Conservation (phyloP, 2,888 invertebrate genomes). For the Acleris sparsana region DNA sequence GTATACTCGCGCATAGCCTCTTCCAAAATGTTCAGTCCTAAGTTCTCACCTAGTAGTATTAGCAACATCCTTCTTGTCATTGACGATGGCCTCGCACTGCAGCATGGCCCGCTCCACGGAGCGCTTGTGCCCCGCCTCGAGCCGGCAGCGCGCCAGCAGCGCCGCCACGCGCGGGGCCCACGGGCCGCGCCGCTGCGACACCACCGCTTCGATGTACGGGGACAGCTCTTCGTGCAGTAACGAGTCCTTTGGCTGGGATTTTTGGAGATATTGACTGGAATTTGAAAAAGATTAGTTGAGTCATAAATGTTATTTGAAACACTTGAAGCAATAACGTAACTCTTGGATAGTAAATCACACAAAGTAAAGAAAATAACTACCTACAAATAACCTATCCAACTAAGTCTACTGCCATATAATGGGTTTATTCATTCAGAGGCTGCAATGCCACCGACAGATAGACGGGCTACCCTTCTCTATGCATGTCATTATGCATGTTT, state of each 20-base stretch:
- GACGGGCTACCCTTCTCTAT: no score
- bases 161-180: constrained; percentile 91
- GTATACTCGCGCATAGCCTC: no score
- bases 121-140: constrained; percentile 90
- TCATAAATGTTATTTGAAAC: neutral
- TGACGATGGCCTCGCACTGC: constrained; percentile 92
- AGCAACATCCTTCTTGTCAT: constrained; percentile 66
- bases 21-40: no score
- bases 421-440: no score
- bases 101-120: constrained; percentile 94
- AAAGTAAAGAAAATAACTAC: no score
- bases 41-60: constrained; percentile 57
- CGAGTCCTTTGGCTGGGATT: constrained; percentile 91
- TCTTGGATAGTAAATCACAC: no score
- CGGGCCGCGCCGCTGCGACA: constrained; percentile 86
- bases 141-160: constrained; percentile 88
- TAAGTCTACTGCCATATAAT: no score
- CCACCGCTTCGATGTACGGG: constrained; percentile 88
- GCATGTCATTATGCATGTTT: no score
- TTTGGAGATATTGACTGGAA: constrained; percentile 86
- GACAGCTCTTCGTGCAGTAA: constrained; percentile 91
- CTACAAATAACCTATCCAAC: no score
- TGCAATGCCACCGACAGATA: no score
- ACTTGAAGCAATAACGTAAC: no score
- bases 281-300: constrained; percentile 18